Conservation (phyloP, 1,140 invertebrate species). For the Stegodyphus dumicola region DNA sequence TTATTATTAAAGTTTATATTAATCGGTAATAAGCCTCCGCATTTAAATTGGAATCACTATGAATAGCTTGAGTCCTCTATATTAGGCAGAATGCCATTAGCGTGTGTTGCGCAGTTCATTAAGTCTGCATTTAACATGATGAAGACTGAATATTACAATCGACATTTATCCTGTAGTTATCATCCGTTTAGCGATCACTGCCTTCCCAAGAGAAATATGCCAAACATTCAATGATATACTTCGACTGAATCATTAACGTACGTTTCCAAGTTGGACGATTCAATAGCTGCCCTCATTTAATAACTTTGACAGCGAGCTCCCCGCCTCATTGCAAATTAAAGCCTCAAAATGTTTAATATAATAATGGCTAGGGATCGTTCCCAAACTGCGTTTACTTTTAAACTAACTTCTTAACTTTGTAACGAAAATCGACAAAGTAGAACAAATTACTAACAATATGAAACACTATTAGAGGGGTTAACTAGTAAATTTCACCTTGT, state of each 20-base stretch:
- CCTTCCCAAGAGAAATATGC: constrained; percentile 60
- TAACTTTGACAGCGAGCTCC: constrained; percentile 59
- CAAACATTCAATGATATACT: constrained; percentile 61
- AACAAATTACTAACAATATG: no score
- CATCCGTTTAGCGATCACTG: constrained; percentile 59
- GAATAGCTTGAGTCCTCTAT: constrained; percentile 38
- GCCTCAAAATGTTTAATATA: constrained; percentile 56
- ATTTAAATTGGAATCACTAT: constrained; percentile 54
- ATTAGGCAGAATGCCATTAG: constrained; percentile 56
- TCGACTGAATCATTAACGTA: constrained; percentile 59
- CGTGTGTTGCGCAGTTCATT: constrained; percentile 58
- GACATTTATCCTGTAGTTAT: constrained; percentile 59
- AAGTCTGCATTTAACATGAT: constrained; percentile 59
- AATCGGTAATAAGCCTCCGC: constrained; percentile 39
- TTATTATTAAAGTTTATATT: constrained; percentile 59
- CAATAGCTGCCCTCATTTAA: constrained; percentile 59
- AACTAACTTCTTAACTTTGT: no score
- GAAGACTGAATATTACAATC: constrained; percentile 61
- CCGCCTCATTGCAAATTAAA: constrained; percentile 59
- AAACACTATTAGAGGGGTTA: no score
- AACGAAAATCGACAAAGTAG: no score
- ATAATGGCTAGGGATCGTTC: constrained; percentile 37
- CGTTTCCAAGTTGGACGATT: constrained; percentile 56
- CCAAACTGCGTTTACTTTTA: constrained; percentile 8
- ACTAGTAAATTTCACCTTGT: no score